Evolutionary conservation across 2,113 vertebrate species (phyloP), one percentile per base, ranked within the genome.

Genomic region (Hemiscyllium ocellatum): DNA sequence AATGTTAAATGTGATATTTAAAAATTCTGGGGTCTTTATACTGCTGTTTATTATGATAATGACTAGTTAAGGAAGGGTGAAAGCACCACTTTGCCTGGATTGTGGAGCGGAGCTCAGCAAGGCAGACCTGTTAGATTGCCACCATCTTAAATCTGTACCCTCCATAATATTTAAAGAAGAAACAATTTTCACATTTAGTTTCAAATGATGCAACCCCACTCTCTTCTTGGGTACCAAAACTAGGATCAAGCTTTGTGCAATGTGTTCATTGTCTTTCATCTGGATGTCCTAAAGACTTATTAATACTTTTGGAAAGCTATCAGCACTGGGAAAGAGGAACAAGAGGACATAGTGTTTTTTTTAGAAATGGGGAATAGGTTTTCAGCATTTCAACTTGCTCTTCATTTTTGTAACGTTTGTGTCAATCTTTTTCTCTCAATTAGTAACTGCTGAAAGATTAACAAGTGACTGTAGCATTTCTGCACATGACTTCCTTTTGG

Each of bases 171-270:
- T 94, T 69, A 50, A 94, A 70, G 26, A 72, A 94, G 42, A 72
- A 70, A 52, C 93, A 72, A 91, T 72, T 61, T 90, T 90, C 50
- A 33, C 47, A 90, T 61, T 90, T 33, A 33, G 87, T 90, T 95
- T 95, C 47, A 95, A 70, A 95, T 95, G 37, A 95, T 50, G 20
- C 89, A 70, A 95, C 72, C 47, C 93, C 24, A 50, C 69, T 47
- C 20, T 72, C 42, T 70, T 95, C 37, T 95, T 95, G 2, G 10
- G 8, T 47, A 72, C 22, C n/a, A 94, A 94, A 42, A 37, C 69
- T 29, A 52, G 37, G 24, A 26, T 72, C 3, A 50, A 95, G 19
- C 93, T 72, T 95, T 69, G 22, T 47, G 70, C 33, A 94, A 70
- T 24, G 7, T 8, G 87, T 33, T 52, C 50, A 89, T 13, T 89